phyloP scores from a whole-genome alignment of 2,888 invertebrate species.

The Ophion obscuratus region DNA sequence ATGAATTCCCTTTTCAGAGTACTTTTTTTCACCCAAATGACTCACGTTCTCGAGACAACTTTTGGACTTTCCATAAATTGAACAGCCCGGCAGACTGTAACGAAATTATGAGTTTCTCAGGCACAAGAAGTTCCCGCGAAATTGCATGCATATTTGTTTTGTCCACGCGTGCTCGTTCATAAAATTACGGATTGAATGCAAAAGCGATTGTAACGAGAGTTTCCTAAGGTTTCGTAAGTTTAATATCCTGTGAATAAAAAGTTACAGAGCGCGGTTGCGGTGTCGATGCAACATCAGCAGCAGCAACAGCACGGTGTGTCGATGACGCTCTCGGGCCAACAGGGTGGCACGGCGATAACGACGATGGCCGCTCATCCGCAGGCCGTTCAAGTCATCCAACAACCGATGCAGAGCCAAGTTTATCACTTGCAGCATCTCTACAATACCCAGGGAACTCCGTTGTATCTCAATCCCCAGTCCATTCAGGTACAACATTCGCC shows the following conservation, averaged over 20 bases:
- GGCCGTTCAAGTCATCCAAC: constrained; percentile 92
- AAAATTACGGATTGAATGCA: no score
- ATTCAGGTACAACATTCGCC: constrained; percentile 86
- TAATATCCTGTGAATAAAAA: constrained; percentile 10
- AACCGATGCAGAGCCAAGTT: constrained; percentile 90
- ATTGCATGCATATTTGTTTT: no score
- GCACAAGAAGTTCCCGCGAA: no score
- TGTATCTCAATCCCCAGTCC: constrained; percentile 92
- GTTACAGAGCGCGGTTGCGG: constrained; percentile 82
- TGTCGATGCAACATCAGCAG: constrained; percentile 85
- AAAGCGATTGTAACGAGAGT: no score
- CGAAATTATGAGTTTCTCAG: no score
- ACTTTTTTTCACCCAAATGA: no score
- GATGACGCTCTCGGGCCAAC: constrained; percentile 82
- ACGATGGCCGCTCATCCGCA: constrained; percentile 92
- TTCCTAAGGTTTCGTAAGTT: not conserved
- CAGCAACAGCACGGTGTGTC: constrained; percentile 84
- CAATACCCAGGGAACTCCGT: constrained; percentile 90
- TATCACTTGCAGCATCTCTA: constrained; percentile 92
- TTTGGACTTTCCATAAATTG: no score
- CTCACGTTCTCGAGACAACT: no score
- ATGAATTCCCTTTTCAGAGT: no score
- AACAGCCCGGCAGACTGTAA: no score
- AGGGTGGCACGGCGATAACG: constrained; percentile 87
- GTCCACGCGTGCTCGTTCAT: no score